These are phyloP conservation scores for Oxyscelio sp. DNA, from an alignment of 2,888 invertebrate species.

Conservation along the genomic window DNA sequence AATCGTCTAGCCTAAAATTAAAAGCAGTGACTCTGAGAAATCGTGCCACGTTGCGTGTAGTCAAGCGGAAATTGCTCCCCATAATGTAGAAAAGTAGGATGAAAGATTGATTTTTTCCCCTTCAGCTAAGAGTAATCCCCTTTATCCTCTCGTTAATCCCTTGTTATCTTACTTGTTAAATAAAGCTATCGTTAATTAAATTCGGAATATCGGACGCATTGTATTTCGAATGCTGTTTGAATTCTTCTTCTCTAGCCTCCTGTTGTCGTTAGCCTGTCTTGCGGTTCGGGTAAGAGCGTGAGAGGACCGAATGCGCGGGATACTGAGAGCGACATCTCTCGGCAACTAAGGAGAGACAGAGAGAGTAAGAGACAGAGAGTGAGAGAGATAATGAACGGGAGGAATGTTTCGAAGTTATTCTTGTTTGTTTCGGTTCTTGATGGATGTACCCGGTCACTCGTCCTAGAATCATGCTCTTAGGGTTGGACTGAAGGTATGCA, in stretches of 20 bases:
- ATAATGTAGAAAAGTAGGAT: slow-evolving; percentile 84
- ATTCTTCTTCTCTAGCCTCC: slow-evolving; percentile 13
- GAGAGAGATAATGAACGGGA: slow-evolving; percentile 5
- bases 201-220: slow-evolving; percentile 86
- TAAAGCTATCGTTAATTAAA: slow-evolving; percentile 82
- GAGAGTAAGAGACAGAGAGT: slow-evolving; percentile 75
- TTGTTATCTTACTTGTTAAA: too few relatives aligned
- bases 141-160: too few relatives aligned
- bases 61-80: slow-evolving; percentile 80
- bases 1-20: slow-evolving; percentile 82
- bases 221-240: slow-evolving; percentile 83
- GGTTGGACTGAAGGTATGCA: slow-evolving; percentile 84
- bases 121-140: slow-evolving; percentile 35
- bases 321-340: slow-evolving; percentile 74
- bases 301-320: slow-evolving; percentile 82
- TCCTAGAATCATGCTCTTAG: slow-evolving; percentile 83
- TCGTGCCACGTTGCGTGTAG: slow-evolving; percentile 82
- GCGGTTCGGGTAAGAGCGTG: slow-evolving; percentile 80
- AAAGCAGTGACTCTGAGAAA: slow-evolving; percentile 83
- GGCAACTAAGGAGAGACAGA: slow-evolving; percentile 13
- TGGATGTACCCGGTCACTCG: slow-evolving; percentile 77
- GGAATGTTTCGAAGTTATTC: slow-evolving; percentile 26
- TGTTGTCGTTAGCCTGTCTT: not conserved
- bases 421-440: slow-evolving; percentile 30
- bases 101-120: slow-evolving; percentile 76